Base-by-base conservation (phyloP, 2,888 invertebrate species). In the Coleophora flavipennella region DNA sequence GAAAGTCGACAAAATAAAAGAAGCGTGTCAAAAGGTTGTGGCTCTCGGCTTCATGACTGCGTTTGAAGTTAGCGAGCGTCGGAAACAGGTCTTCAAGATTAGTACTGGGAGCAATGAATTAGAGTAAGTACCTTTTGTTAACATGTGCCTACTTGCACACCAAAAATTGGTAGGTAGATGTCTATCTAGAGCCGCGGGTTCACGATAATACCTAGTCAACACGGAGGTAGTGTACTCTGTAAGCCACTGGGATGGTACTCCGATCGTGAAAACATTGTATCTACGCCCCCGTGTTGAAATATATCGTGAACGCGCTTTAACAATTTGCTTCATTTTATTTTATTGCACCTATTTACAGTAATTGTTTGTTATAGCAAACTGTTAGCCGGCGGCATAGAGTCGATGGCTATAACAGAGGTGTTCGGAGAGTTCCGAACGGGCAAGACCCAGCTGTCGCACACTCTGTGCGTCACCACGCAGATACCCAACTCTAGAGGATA, bases 391-490 rank as follows among this genome's bases (percentile, higher is more conserved):
- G 93, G 93, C 0, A 85, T 94, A 38, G 93, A 94, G 72, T 93
- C 93, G 6, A 93, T 93, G 92, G 87, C 92, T 0, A 93, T 94
- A 38, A 93, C 93, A 0, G 93, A 94, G 80, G 92, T 89, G 7
- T 94, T 93, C 67, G 93, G 93, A 6, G 93, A 94, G 76, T 93
- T 92, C 61, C 86, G 93, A 26, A 92, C 92, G 1, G 94, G 93
- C 11, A 94, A 94, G 73, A 93, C 93, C 0, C 93, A 94, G 62
- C 63, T 94, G 7, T 91, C 92, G 0, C 93, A 94, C 60, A 94
- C 93, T 1, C 67, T 94, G 0, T 93, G 92, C 63, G 91, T 93
- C 6, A 92, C 92, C 8, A 88, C 91, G 26, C 93, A 94, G 70
- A 86, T 93, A 59, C 92, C 93, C 1, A 89, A 86, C 36, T 67